Evolutionary conservation across 1,140 invertebrate species (phyloP).

Genomic region (Penaeus vannamei): DNA sequence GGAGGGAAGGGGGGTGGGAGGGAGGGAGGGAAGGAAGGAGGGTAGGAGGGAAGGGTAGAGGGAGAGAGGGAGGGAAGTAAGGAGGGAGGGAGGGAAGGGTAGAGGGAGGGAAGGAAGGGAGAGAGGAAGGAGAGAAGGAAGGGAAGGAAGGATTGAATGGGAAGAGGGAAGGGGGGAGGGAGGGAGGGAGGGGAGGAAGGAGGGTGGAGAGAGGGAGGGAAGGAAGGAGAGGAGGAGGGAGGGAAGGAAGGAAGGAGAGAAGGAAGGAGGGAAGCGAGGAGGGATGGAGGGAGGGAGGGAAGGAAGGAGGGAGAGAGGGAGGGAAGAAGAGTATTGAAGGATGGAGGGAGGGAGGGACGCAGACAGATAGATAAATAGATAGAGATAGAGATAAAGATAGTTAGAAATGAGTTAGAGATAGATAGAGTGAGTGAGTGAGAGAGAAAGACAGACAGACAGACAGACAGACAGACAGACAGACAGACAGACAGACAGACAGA

Average conservation of each 20-base stretch:
- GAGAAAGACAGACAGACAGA: too few species aligned
- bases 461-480: neutral
- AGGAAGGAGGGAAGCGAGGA: neutral
- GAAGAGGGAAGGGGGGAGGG: too few species aligned
- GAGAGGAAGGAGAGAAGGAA: constrained; percentile 10
- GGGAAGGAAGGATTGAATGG: too few species aligned
- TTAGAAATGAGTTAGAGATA: constrained; percentile 1
- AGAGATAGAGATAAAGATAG: constrained; percentile 7
- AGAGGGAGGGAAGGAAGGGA: constrained; percentile 1
- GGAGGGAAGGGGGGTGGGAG: neutral
- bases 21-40: neutral
- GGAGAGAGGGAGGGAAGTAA: too few species aligned
- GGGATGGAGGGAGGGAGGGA: constrained; percentile 3
- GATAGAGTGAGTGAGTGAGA: too few species aligned
- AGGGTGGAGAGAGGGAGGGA: too few species aligned
- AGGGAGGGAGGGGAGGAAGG: constrained; percentile 8
- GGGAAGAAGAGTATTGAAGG: neutral
- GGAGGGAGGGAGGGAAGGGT: too few species aligned
- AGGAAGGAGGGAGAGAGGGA: constrained; percentile 10
- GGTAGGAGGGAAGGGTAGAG: too few species aligned
- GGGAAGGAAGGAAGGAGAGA: constrained; percentile 2
- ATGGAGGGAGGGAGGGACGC: neutral
- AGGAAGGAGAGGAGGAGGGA: constrained; percentile 1
- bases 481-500: neutral
- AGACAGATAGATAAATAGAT: neutral